These are phyloP conservation scores for Eutrigla gurnardus DNA, from an alignment of 2,797 vertebrate genomes.

Conservation along the genomic window DNA sequence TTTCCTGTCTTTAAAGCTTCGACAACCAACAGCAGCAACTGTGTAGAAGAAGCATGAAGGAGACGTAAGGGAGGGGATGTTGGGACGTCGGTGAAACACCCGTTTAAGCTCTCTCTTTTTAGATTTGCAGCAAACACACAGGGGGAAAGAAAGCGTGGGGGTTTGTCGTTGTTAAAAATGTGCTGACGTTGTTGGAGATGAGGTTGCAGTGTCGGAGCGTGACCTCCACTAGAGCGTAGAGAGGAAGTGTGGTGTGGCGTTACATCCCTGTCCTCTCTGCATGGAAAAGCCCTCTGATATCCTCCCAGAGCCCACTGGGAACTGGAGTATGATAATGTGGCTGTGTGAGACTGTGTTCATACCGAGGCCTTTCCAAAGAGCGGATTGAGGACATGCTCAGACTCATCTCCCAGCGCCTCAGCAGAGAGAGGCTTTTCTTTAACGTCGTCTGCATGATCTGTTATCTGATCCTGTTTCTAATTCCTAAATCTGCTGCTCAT, in stretches of 20 bases:
- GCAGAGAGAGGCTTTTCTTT: neutral
- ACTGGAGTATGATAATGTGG: conserved; percentile 37
- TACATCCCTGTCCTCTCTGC: conserved; percentile 28
- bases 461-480: conserved; percentile 23
- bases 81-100: conserved; percentile 44
- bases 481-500: neutral
- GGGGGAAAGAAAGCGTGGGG: neutral
- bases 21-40: neutral
- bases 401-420: neutral
- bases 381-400: conserved; percentile 1
- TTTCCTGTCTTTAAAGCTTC: neutral
- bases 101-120: conserved; percentile 4
- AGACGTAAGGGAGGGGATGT: conserved; percentile 4
- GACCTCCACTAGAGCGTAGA: neutral
- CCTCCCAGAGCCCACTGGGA: conserved; percentile 2
- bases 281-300: conserved; percentile 23
- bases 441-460: conserved; percentile 15
- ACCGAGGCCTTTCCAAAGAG: neutral
- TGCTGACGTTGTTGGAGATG: neutral
- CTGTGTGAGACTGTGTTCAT: neutral
- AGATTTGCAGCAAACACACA: neutral
- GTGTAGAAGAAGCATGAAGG: neutral
- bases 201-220: neutral
- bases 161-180: no score
- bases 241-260: conserved; percentile 23